phyloP scores from a whole-genome alignment of 1,140 invertebrate species.

The Helicoverpa armigera region DNA sequence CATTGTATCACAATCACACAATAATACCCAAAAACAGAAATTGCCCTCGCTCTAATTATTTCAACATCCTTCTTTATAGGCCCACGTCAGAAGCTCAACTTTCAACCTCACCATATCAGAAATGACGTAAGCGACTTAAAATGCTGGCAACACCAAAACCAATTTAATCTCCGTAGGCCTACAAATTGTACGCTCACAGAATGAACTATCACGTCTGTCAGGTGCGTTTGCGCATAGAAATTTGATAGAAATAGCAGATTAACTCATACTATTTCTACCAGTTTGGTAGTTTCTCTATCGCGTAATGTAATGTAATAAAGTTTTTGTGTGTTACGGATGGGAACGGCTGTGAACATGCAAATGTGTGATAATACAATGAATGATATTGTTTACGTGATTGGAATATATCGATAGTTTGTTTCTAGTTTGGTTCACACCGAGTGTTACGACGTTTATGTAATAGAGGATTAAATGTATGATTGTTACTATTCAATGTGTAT shows the following conservation, averaged over 20 bases:
- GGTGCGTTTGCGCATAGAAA: slow-evolving; percentile 38
- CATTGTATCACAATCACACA: no score
- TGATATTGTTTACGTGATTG: slow-evolving; percentile 15
- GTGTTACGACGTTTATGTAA: slow-evolving; percentile 3
- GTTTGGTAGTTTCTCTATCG: slow-evolving; percentile 31
- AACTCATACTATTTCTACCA: slow-evolving; percentile 30
- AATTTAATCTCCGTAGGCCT: slow-evolving; percentile 44
- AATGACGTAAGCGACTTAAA: slow-evolving; percentile 14
- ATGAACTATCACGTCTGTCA: slow-evolving; percentile 31
- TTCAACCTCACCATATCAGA: background rate
- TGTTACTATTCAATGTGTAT: background rate
- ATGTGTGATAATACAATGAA: slow-evolving; percentile 19
- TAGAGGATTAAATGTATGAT: background rate
- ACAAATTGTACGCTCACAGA: slow-evolving; percentile 13
- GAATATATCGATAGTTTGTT: slow-evolving; percentile 1
- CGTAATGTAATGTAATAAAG: slow-evolving; percentile 1
- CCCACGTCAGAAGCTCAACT: background rate
- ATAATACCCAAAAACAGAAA: background rate
- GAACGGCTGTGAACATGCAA: slow-evolving; percentile 30
- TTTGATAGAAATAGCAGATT: slow-evolving; percentile 37
- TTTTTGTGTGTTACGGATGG: slow-evolving; percentile 26
- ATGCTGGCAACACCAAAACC: background rate
- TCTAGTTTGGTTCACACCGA: background rate
- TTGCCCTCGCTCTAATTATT: slow-evolving; percentile 5
- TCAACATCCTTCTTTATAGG: background rate